These are phyloP conservation scores for Drosophila setosimentum DNA, from an alignment of 2,888 invertebrate species.

Conservation along the genomic window DNA sequence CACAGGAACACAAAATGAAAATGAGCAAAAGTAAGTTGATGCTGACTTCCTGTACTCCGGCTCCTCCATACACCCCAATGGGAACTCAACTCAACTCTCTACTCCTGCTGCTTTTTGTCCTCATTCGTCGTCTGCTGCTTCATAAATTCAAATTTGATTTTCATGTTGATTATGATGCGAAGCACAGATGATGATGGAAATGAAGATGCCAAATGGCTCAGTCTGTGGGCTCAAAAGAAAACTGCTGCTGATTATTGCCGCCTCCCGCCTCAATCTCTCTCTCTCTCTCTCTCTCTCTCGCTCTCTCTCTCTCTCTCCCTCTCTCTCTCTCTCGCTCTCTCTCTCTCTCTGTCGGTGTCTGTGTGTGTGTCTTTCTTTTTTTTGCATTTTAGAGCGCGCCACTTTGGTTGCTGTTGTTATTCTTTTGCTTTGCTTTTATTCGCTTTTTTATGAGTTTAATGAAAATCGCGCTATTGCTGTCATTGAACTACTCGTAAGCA, in stretches of 20 bases:
- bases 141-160: conserved; percentile 79
- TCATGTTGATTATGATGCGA: conserved; percentile 78
- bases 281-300: background rate
- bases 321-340: background rate
- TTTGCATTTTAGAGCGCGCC: conserved; percentile 39
- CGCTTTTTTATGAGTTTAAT: conserved; percentile 62
- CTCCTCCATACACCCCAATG: background rate
- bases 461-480: conserved; percentile 45
- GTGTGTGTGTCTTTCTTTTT: background rate
- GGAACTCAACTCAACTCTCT: background rate
- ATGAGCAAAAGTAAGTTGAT: conserved; percentile 74
- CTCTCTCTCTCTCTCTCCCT: no score
- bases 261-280: background rate
- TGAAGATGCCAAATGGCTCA: conserved; percentile 69
- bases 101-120: conserved; percentile 1
- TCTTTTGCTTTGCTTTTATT: conserved; percentile 31
- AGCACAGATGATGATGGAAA: conserved; percentile 73
- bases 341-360: background rate
- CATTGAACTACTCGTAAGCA: conserved; percentile 51
- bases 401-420: conserved; percentile 23
- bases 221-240: conserved; percentile 30
- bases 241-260: conserved; percentile 63
- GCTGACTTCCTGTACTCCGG: conserved; percentile 19
- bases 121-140: conserved; percentile 47
- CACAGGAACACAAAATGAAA: conserved; percentile 50